Evolutionary conservation across 2,113 vertebrate genomes (phyloP), one percentile per base, ranked within the genome.

Genomic region (Salvelinus namaycush): DNA sequence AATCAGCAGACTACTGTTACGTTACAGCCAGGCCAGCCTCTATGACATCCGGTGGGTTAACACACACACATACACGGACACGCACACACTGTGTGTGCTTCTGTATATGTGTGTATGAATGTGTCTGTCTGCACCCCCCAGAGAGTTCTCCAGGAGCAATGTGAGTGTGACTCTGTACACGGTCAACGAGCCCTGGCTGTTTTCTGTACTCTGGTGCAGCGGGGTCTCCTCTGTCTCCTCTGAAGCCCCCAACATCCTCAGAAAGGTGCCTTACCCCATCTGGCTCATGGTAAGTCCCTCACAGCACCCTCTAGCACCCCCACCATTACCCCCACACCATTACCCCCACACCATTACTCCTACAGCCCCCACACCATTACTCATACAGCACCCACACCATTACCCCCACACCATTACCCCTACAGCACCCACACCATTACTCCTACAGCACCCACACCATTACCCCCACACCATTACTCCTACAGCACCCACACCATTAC

Each of bases 121-220:
- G 48, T 39, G 79, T 57, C 11, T 48, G 4, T 48, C 49, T 81
- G 13, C 76, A 39, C 73, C 44, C n/a, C 12, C 13, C 91, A 99
- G 97, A 89, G 90, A 94, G 76, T 97, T 95, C 1, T 49, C 89
- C 0, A 75, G 88, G 51, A 90, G 89, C 5, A 96, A 97, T 83
- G 87, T 99, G 84, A 96, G 94, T 0, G 91, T 98, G 73, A 97
- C 95, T 48, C 94, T 98, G 59, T 96, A 96, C 92, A 93, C 93
- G 0, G 94, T 99, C 89, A 99, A 99, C 0, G 92, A 96, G 5
- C 97, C 97, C 0, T 99, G 97, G 98, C 92, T 99, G 0, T 98
- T 92, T 91, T 99, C 97, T 0, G 86, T 98, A 87, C 92, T 99
- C n/a, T 98, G 97, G 97, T 99, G 97, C 0, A 92, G 95, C 0